Evolutionary conservation across 2,797 vertebrate species (phyloP), one percentile per base, ranked within the genome.

Genomic region (Artibeus jamaicensis): DNA sequence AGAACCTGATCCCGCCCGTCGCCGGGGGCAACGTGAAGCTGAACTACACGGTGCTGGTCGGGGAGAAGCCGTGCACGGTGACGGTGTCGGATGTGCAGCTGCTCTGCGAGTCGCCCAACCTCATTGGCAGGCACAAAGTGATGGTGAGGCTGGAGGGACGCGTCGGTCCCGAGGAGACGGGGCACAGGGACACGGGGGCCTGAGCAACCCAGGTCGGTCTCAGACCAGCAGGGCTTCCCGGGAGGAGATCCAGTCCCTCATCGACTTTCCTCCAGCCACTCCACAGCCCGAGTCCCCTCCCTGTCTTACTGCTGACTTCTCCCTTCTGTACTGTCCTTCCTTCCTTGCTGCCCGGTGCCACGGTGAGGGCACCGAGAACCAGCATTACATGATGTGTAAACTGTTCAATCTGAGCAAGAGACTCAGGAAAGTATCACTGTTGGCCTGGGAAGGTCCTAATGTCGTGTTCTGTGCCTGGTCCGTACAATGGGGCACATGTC

Each of bases 81-180:
- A 99, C 99, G 0, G 99, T 99, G 96, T 99, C 99, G 0, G 99
- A 99, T 3, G 99, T 99, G 46, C 99, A 99, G 98, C 99, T 99
- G 91, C 99, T 99, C 71, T 99, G 99, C 0, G 99, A 99, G 97
- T 99, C 99, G 7, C 99, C 99, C 83, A 99, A 99, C 97, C 99
- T 99, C 98, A 99, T 98, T 0, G 99, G 99, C 62, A 98, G 99
- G 82, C 99, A 99, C 98, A 99, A 99, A 98, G 99, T 99, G 96
- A 99, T 99, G 99, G 99, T 99, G 98, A 99, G 99, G 98, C 95
- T n/a, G 32, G 9, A 0, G 1, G 44, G 55, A 34, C 15, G 16
- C 16, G 2, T 2, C 37, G 2, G 3, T 2, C 34, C 42, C 3
- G 2, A 19, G 12, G 1, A 37, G 59, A 32, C 22, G 1, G 18